Conservation (phyloP, 2,113 vertebrate species). For the Calyptommatus sinebrachiatus region DNA sequence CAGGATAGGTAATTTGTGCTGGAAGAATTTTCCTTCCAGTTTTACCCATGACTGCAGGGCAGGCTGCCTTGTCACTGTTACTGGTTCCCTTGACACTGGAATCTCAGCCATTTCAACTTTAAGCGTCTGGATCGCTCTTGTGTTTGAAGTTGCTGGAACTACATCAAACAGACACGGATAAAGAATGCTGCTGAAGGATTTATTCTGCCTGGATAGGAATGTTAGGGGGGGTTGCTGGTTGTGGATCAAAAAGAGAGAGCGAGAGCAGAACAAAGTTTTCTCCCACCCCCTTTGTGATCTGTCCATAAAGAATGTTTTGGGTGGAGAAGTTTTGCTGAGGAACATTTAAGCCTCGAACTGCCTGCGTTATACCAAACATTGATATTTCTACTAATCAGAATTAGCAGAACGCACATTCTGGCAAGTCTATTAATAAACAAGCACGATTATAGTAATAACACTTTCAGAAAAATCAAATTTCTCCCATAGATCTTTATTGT, state of each 20-base stretch:
- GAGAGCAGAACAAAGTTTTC: conserved; percentile 51
- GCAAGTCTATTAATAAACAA: not conserved
- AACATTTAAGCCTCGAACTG: conserved; percentile 32
- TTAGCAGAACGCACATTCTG: not conserved
- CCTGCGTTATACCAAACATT: not conserved
- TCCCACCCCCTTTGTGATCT: conserved; percentile 43
- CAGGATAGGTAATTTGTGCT: not conserved
- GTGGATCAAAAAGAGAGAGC: not conserved
- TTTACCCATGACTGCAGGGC: not conserved
- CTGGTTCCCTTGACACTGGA: conserved; percentile 15
- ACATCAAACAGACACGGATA: conserved; percentile 60
- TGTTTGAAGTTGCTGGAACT: conserved; percentile 68
- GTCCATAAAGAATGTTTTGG: conserved; percentile 43
- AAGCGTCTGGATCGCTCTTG: conserved; percentile 54
- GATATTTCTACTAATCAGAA: not conserved
- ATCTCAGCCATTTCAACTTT: conserved; percentile 50
- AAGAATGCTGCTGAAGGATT: conserved; percentile 63
- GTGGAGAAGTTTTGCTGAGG: conserved; percentile 39
- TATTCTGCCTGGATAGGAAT: conserved; percentile 63
- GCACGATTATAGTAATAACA: not conserved
- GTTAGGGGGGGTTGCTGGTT: conserved; percentile 32
- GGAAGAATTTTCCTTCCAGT: conserved; percentile 2
- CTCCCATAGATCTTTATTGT: not conserved
- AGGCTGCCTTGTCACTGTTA: not conserved
- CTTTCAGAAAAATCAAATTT: not conserved